Conservation (phyloP, 1,140 invertebrate species). For the Drosophila gunungcola region DNA sequence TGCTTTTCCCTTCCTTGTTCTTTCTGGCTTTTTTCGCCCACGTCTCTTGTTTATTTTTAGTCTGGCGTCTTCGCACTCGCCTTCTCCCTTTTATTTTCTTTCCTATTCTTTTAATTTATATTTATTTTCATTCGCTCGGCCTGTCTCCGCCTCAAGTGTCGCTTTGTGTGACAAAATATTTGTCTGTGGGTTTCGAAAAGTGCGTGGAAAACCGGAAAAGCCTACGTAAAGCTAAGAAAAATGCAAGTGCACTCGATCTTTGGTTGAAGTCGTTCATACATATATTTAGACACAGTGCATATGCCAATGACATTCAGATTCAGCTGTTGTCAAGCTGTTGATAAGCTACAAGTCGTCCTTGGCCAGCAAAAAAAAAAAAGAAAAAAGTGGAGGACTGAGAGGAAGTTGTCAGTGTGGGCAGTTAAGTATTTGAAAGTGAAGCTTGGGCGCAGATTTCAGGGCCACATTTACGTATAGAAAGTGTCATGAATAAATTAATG, state of each 20-base stretch:
- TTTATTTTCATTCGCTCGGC: slow-evolving; percentile 30
- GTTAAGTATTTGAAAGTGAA: slow-evolving; percentile 52
- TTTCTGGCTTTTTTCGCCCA: slow-evolving; percentile 47
- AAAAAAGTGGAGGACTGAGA: background rate
- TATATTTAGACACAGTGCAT: slow-evolving; percentile 18
- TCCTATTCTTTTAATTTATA: slow-evolving; percentile 37
- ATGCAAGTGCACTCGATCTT: slow-evolving; percentile 64
- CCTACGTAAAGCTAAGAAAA: slow-evolving; percentile 66
- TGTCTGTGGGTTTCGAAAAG: slow-evolving; percentile 44
- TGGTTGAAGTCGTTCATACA: slow-evolving; percentile 1
- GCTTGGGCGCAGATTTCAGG: slow-evolving; percentile 27
- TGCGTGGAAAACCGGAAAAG: slow-evolving; percentile 76
- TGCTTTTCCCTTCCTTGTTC: slow-evolving; percentile 16
- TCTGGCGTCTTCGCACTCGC: slow-evolving; percentile 21
- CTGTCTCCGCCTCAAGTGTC: slow-evolving; percentile 46
- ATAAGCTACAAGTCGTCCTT: slow-evolving; percentile 71
- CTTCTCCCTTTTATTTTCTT: slow-evolving; percentile 27
- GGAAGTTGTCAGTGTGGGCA: slow-evolving; percentile 17
- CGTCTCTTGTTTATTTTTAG: slow-evolving; percentile 75
- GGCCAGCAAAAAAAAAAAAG: slow-evolving; percentile 24
- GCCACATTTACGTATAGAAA: slow-evolving; percentile 10
- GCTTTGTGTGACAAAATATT: slow-evolving; percentile 53
- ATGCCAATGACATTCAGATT: slow-evolving; percentile 63
- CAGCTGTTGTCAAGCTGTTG: slow-evolving; percentile 47
- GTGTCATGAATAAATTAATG: slow-evolving; percentile 9